Base-by-base conservation (phyloP, 1,140 invertebrate genomes). In the Littorina saxatilis region DNA sequence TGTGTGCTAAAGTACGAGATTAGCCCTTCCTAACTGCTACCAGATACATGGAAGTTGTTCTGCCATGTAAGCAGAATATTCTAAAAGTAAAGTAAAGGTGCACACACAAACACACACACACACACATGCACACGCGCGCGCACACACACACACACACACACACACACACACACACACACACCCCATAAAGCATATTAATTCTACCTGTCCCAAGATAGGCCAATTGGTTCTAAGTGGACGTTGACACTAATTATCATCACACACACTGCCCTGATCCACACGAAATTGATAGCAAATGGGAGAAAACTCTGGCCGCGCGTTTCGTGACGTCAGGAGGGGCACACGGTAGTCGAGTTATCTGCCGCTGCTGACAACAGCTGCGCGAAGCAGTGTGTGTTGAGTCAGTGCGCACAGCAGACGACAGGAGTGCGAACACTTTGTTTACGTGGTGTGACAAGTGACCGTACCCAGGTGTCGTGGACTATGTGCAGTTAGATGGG, bases 401-500 rank as follows among this genome's bases (percentile, higher is more conserved):
- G 66, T 35, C 32, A 39, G 5, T 23, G 13, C 17, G 23, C 13
- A 35, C 37, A 68, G 66, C 66, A 68, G 66, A 68, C 63, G 63
- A 68, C 66, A 68, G 39, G 35, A 39, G 37, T 0, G 32, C 15
- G 35, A 11, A 15, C 17, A 68, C 32, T 68, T 68, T 68, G 35
- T 68, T 68, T 68, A 68, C 66, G 66, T 68, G 7, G 66, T 5
- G 9, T 13, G 15, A 7, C 7, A 58, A 68, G 5, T 2, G 35
- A 37, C 17, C 0, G 27, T 17, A 29, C 61, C 29, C 61, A 68
- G 32, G 55, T 23, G 55, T 50, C 35, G 61, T 9, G 35, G 32
- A 66, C 29, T 63, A 66, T 78, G 76, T 78, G 76, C 55, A 78
- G 76, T 58, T 78, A 78, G 76, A 78, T 78, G 76, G 76, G 76